phyloP scores from a whole-genome alignment of 2,113 vertebrate species.

The Cheilinus undulatus region DNA sequence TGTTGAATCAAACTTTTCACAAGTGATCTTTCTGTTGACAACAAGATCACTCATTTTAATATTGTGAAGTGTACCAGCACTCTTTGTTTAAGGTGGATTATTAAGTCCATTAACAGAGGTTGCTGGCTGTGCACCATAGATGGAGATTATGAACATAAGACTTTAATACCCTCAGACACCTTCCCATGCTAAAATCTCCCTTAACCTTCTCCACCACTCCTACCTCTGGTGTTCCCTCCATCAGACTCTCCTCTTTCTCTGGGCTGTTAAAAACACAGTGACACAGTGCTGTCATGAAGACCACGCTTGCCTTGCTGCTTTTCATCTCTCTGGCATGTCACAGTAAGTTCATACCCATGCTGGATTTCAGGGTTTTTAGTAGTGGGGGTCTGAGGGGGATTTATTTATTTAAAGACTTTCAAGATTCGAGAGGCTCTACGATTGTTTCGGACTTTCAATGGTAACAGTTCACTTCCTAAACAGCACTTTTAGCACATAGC shows the following conservation, averaged over 20 bases:
- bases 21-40: background rate
- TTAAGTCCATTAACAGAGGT: conserved; percentile 80
- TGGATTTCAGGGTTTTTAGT: background rate
- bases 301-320: conserved; percentile 78
- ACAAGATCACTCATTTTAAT: background rate
- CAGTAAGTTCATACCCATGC: conserved; percentile 78
- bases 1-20: background rate
- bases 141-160: conserved; percentile 81
- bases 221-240: conserved; percentile 2
- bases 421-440: background rate
- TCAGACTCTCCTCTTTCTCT: conserved; percentile 37
- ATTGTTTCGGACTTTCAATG: background rate
- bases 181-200: conserved; percentile 19
- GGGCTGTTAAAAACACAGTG: conserved; percentile 39
- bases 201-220: conserved; percentile 26
- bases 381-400: background rate
- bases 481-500: too few species aligned
- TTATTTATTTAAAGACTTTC: background rate
- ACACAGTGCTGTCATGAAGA: conserved; percentile 77
- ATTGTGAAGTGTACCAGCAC: conserved; percentile 2
- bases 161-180: conserved; percentile 69
- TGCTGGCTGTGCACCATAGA: conserved; percentile 78
- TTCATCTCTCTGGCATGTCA: conserved; percentile 76
- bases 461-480: too few species aligned
- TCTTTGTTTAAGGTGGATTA: conserved; percentile 47